A percentile compares a stretch with the other conserved stretches of the same genome.
Evolutionary conservation across 2,113 vertebrate species (phyloP).

Genomic region (Microcebus griseorufus): DNA sequence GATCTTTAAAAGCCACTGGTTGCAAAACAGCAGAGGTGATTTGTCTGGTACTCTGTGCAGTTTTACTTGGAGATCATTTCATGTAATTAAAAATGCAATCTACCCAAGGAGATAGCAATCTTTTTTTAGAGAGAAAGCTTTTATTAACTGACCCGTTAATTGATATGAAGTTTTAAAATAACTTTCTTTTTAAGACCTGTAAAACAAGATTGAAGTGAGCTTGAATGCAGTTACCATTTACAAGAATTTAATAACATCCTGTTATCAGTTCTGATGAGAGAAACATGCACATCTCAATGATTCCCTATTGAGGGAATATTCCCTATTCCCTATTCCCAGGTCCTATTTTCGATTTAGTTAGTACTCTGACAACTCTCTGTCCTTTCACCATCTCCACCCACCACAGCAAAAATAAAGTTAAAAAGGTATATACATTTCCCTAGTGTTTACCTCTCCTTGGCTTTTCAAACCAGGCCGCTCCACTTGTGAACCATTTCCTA

Average conservation of each 20-base stretch:
- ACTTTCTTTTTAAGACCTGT: conserved; percentile 52
- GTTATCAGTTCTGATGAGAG: background rate
- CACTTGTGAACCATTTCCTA: background rate
- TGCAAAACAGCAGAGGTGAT: conserved; percentile 19
- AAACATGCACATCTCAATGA: background rate
- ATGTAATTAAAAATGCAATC: conserved; percentile 63
- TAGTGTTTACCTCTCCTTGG: background rate
- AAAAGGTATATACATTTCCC: background rate
- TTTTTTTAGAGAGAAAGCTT: conserved; percentile 20
- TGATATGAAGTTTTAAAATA: conserved; percentile 62
- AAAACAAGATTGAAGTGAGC: conserved; percentile 36
- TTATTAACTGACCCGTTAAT: conserved; percentile 55
- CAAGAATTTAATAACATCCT: background rate
- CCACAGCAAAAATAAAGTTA: background rate
- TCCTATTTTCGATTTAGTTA: background rate
- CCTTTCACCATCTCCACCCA: background rate
- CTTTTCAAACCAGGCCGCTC: background rate
- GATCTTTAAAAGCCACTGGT: conserved; percentile 3
- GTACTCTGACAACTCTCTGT: background rate
- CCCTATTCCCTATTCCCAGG: too few relatives aligned
- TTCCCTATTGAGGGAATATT: background rate
- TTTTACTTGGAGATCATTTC: conserved; percentile 29
- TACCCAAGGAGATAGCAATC: conserved; percentile 16
- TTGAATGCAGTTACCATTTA: conserved; percentile 34
- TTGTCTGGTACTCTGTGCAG: background rate